Conservation (phyloP, 2,797 vertebrate species). For the Pampus argenteus region DNA sequence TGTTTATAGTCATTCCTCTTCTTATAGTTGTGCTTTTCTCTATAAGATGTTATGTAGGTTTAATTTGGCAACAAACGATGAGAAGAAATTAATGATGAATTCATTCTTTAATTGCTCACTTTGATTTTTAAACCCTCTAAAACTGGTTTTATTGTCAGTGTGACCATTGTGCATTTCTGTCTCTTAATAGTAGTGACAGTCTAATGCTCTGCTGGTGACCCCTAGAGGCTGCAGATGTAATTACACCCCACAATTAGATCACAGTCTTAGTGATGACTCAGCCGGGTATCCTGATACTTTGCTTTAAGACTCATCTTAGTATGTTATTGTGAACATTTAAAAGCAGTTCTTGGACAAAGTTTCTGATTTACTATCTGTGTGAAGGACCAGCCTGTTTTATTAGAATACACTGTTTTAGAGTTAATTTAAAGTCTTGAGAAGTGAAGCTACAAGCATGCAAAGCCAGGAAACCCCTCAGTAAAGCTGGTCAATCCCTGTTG, state of each 20-base stretch:
- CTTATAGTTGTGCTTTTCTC: too few species aligned
- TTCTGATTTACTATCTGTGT: too few species aligned
- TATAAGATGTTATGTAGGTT: too few species aligned
- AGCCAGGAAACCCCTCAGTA: not conserved
- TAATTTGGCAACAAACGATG: too few species aligned
- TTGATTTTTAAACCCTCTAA: too few species aligned
- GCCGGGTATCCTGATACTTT: not conserved
- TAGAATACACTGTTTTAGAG: not conserved
- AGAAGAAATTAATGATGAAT: too few species aligned
- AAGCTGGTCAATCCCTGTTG: slow-evolving; percentile 23
- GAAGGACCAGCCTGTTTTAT: too few species aligned
- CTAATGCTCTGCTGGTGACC: not conserved
- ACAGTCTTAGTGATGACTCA: not conserved
- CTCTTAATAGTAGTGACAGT: not conserved
- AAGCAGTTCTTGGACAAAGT: not conserved
- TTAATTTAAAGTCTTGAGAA: slow-evolving; percentile 3
- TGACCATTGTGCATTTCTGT: not conserved
- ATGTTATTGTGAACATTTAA: not conserved
- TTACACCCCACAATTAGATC: not conserved
- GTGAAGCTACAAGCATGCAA: slow-evolving; percentile 5
- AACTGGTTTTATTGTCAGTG: too few species aligned
- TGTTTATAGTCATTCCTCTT: too few species aligned
- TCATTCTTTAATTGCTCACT: too few species aligned
- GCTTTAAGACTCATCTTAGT: not conserved
- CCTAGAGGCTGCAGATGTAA: not conserved